Conservation (phyloP, 2,888 invertebrate genomes). For the Cerastis leucographa region DNA sequence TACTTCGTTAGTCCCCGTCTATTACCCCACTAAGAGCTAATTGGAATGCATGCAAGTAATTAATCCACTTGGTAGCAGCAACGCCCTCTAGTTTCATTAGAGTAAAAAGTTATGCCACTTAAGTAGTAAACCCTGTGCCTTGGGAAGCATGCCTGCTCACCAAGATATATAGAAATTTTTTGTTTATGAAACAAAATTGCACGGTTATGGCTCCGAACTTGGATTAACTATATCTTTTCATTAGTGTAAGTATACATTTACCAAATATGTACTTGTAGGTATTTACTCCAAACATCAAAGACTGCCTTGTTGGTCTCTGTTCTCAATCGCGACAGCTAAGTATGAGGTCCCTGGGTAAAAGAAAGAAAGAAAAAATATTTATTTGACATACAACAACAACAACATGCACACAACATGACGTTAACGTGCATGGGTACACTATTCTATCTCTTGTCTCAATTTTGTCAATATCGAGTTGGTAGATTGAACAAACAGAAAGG, state of each 20-base stretch:
- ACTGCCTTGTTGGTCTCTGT: too few species aligned
- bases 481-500: neutral
- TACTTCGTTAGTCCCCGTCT: constrained; percentile 31
- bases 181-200: neutral
- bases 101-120: constrained; percentile 70
- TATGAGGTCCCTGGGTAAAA: too few species aligned
- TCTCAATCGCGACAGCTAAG: too few species aligned
- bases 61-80: constrained; percentile 67
- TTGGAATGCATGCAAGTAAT: constrained; percentile 66
- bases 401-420: too few species aligned
- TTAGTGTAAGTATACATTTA: too few species aligned
- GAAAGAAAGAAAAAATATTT: too few species aligned
- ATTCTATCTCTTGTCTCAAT: neutral
- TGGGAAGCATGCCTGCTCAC: constrained; percentile 10
- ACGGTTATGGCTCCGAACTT: neutral
- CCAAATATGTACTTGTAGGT: too few species aligned
- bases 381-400: too few species aligned
- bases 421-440: too few species aligned
- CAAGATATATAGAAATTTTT: neutral
- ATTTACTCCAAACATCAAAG: too few species aligned
- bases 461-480: neutral
- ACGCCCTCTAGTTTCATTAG: constrained; percentile 72
- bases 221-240: neutral
- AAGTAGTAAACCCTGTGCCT: constrained; percentile 56
- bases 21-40: constrained; percentile 53